phyloP scores from a whole-genome alignment of 2,113 vertebrate genomes.

The Rattus rattus region DNA sequence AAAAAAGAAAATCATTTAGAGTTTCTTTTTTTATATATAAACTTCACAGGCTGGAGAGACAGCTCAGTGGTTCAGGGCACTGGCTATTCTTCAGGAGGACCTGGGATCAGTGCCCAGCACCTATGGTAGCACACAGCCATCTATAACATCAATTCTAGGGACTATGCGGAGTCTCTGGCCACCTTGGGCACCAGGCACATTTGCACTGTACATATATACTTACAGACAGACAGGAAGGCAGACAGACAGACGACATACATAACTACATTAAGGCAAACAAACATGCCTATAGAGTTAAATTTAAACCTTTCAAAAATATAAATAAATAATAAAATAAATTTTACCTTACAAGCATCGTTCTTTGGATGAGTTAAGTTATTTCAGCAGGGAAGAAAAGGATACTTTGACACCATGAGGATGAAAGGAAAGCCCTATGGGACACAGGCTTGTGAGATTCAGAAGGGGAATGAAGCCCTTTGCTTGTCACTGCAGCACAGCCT shows the following conservation, averaged over 20 bases:
- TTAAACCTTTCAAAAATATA: background rate
- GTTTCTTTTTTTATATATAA: too few relatives aligned
- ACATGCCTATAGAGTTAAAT: too few relatives aligned
- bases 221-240: too few relatives aligned
- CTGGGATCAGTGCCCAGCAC: background rate
- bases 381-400: background rate
- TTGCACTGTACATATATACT: background rate
- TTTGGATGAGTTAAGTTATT: background rate
- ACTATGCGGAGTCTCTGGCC: background rate
- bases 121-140: background rate
- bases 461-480: background rate
- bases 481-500: background rate
- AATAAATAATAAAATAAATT: background rate
- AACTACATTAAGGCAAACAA: too few relatives aligned
- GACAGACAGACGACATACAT: too few relatives aligned
- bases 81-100: too few relatives aligned
- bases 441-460: background rate
- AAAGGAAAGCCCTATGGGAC: background rate
- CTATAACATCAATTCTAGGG: background rate
- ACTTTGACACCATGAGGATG: background rate
- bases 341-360: background rate
- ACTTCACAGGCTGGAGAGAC: background rate
- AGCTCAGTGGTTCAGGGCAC: too few relatives aligned
- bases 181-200: background rate
- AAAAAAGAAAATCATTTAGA: background rate